phyloP scores from a whole-genome alignment of 2,113 vertebrate genomes.

The Catharus fuscescens region DNA sequence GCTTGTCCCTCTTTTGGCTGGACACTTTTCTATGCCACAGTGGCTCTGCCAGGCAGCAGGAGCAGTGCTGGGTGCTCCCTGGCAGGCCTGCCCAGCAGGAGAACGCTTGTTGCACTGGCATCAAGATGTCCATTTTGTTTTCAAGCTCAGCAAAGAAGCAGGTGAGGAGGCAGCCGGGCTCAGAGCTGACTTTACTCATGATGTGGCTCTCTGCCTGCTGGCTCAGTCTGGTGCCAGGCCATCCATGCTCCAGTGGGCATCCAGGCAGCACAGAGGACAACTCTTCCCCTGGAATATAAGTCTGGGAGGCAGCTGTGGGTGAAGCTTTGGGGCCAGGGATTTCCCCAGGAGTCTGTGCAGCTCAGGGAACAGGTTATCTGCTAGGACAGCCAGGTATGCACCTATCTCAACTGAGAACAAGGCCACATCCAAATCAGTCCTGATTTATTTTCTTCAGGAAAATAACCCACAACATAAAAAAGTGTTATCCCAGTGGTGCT shows the following conservation, averaged over 20 bases:
- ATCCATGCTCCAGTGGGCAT: not conserved
- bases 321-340: not conserved
- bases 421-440: not conserved
- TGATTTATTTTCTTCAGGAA: not conserved
- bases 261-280: not conserved
- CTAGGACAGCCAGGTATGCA: not conserved
- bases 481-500: not conserved
- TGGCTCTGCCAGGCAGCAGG: not conserved
- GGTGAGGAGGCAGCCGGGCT: not conserved
- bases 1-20: not conserved
- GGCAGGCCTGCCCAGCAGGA: not conserved
- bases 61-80: not conserved
- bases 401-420: not conserved
- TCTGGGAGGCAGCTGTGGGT: not conserved
- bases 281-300: not conserved
- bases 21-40: not conserved
- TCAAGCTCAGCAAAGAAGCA: not conserved
- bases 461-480: not conserved
- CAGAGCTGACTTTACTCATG: rapidly evolving
- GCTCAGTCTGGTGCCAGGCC: not conserved
- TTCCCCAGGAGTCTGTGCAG: not conserved
- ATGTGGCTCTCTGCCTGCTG: not conserved
- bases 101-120: rapidly evolving
- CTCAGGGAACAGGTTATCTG: not conserved
- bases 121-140: not conserved